Conservation (phyloP, 1,140 invertebrate genomes). For the Cardiocondyla obscurior region DNA sequence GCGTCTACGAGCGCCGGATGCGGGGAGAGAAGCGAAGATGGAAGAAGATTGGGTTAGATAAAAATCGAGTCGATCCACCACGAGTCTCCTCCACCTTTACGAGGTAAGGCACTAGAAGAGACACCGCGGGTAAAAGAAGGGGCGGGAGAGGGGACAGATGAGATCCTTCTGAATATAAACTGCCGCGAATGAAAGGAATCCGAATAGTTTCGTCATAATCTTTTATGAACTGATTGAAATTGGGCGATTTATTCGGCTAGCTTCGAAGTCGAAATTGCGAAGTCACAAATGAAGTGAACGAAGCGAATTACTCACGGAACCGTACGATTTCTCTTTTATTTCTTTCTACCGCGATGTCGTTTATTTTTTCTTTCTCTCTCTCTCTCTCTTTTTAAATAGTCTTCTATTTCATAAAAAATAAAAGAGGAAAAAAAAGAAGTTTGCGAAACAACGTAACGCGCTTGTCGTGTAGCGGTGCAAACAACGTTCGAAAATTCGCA, state of each 20-base stretch:
- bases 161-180: conserved; percentile 37
- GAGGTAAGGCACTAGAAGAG: conserved; percentile 54
- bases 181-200: background rate
- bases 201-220: conserved; percentile 9
- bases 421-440: no score
- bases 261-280: background rate
- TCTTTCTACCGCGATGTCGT: background rate
- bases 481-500: conserved; percentile 62
- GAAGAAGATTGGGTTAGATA: conserved; percentile 59
- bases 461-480: background rate
- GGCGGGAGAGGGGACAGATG: background rate
- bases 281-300: background rate
- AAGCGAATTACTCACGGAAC: background rate
- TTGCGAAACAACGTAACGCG: background rate
- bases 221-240: conserved; percentile 34
- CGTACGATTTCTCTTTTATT: background rate
- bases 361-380: no score
- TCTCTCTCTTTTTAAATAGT: background rate
- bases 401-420: background rate
- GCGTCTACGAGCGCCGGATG: conserved; percentile 52
- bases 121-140: background rate
- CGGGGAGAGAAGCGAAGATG: conserved; percentile 4
- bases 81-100: conserved; percentile 64
- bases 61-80: conserved; percentile 65
- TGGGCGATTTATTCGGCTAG: conserved; percentile 8